These are phyloP conservation scores for Drosophila mayaguana DNA, from an alignment of 2,888 invertebrate genomes.

Conservation along the genomic window DNA sequence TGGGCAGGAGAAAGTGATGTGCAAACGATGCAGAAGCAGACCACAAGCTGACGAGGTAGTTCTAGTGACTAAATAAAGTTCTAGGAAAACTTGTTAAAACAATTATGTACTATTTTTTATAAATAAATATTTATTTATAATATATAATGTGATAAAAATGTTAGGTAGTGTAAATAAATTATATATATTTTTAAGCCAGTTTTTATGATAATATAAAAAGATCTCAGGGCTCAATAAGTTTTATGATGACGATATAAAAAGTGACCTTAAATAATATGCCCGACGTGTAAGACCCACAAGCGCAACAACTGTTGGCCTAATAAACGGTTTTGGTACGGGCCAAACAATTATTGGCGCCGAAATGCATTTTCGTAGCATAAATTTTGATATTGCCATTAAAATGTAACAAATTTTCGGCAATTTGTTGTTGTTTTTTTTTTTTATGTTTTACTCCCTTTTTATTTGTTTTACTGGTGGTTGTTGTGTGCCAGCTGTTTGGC, in stretches of 20 bases:
- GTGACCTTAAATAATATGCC: too few relatives aligned
- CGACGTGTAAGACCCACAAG: not conserved
- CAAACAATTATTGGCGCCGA: conserved; percentile 52
- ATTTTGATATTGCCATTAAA: conserved; percentile 48
- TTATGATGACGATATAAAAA: not conserved
- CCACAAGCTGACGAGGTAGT: too few relatives aligned
- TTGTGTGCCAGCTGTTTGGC: conserved; percentile 56
- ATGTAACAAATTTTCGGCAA: conserved; percentile 31
- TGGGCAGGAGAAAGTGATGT: conserved; percentile 34
- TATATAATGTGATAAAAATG: too few relatives aligned
- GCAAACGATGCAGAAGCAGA: not conserved
- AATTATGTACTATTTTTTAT: too few relatives aligned
- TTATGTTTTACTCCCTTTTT: conserved; percentile 17
- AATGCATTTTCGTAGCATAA: conserved; percentile 43
- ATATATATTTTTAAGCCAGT: not conserved
- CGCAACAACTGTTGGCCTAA: conserved; percentile 6
- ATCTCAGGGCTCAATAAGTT: not conserved
- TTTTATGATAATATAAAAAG: not conserved
- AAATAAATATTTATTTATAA: too few relatives aligned
- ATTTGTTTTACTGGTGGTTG: conserved; percentile 42
- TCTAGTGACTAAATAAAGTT: too few relatives aligned
- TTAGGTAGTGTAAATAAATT: not conserved
- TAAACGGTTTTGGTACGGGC: not conserved
- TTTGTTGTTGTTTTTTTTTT: conserved; percentile 39
- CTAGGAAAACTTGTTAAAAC: too few relatives aligned